These are phyloP conservation scores for Riparia riparia DNA, from an alignment of 2,113 vertebrate species.

Conservation along the genomic window DNA sequence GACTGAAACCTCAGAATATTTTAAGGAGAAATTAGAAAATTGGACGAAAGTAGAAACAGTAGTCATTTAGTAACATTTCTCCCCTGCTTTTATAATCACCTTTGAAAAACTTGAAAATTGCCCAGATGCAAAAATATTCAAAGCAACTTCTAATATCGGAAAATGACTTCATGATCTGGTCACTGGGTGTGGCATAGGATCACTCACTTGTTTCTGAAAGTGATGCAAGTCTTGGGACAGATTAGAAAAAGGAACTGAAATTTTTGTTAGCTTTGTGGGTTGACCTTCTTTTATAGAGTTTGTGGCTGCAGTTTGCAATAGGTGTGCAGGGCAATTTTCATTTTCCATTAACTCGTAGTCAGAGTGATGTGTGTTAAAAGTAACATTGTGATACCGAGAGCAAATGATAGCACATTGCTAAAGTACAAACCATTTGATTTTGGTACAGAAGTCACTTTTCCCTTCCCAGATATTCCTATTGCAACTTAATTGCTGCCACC, in stretches of 20 bases:
- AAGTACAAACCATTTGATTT: background rate
- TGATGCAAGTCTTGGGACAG: background rate
- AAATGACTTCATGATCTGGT: background rate
- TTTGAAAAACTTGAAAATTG: background rate
- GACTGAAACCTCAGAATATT: background rate
- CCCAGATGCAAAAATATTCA: background rate
- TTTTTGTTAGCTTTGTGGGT: background rate
- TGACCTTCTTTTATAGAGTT: background rate
- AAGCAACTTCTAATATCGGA: background rate
- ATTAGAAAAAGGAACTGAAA: background rate
- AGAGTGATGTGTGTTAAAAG: constrained; percentile 22
- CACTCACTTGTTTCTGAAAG: background rate
- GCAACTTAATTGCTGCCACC: background rate
- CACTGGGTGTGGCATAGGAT: background rate
- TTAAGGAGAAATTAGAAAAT: background rate
- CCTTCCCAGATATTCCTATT: background rate
- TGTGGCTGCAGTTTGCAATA: background rate
- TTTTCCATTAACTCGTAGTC: background rate
- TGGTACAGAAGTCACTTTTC: background rate
- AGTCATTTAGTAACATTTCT: background rate
- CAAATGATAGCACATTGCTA: background rate
- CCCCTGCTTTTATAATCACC: background rate
- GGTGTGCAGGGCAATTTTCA: background rate
- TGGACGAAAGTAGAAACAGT: background rate
- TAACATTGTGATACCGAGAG: background rate